Evolutionary conservation across 2,113 vertebrate species (phyloP).

Genomic region (Cephalopterus ornatus): DNA sequence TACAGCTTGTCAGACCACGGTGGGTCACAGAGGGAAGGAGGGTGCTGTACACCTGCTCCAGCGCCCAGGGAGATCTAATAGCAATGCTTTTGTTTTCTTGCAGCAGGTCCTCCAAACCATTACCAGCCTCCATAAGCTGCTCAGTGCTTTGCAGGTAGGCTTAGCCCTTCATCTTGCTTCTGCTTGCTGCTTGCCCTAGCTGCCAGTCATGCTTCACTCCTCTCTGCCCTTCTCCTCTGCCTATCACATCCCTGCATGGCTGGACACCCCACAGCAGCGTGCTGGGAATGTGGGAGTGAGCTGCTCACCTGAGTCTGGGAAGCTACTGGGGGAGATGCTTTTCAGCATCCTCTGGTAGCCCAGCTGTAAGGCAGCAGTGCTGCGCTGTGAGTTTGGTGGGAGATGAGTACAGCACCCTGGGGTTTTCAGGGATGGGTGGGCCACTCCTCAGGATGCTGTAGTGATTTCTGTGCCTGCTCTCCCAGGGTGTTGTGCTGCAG

Average conservation of each 20-base stretch:
- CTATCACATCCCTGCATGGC: neutral
- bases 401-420: neutral
- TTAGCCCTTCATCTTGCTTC: neutral
- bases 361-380: neutral
- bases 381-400: neutral
- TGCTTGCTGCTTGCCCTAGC: neutral
- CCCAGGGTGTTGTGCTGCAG: slow-evolving; percentile 89
- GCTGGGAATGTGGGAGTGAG: neutral
- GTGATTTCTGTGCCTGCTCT: neutral
- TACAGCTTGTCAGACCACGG: neutral
- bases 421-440: neutral
- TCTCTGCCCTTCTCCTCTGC: neutral
- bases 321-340: neutral
- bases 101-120: slow-evolving; percentile 89
- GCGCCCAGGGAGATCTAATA: neutral
- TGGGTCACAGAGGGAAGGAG: neutral
- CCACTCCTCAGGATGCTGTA: neutral
- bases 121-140: slow-evolving; percentile 85
- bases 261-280: rapidly evolving
- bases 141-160: slow-evolving; percentile 87
- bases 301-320: neutral
- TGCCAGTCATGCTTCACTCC: rapidly evolving
- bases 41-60: neutral
- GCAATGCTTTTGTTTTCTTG: neutral
- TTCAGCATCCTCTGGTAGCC: neutral